phyloP scores from a whole-genome alignment of 2,888 invertebrate genomes.

The Amaurobius ferox region DNA sequence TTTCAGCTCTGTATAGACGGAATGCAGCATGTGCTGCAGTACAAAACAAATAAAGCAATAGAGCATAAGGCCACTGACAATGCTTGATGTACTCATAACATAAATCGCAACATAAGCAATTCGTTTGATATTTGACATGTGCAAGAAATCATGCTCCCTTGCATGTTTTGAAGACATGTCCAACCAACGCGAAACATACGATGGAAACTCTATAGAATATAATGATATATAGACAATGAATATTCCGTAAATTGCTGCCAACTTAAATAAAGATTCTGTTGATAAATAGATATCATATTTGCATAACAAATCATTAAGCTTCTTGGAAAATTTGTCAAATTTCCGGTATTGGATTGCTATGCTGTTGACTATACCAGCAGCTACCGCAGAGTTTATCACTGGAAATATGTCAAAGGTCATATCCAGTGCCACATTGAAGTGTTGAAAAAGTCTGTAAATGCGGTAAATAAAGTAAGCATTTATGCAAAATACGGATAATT shows the following conservation, averaged over 20 bases:
- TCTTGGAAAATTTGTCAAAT: conserved; percentile 32
- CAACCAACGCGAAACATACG: conserved; percentile 44
- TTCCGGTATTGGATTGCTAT: conserved; percentile 27
- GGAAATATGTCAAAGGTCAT: conserved; percentile 48
- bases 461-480: conserved; percentile 49
- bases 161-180: conserved; percentile 13
- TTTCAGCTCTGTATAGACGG: conserved; percentile 26
- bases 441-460: conserved; percentile 24
- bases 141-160: conserved; percentile 17
- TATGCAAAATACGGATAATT: not conserved
- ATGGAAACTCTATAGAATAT: conserved; percentile 33
- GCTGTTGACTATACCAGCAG: conserved; percentile 41
- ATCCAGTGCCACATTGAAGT: too few species aligned
- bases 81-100: conserved; percentile 28
- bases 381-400: conserved; percentile 42
- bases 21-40: conserved; percentile 22
- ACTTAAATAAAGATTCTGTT: not conserved
- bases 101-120: conserved; percentile 32
- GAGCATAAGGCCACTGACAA: conserved; percentile 37
- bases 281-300: not conserved
- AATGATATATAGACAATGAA: conserved; percentile 21
- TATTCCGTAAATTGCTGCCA: conserved; percentile 11
- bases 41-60: conserved; percentile 42
- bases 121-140: not conserved
- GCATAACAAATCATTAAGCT: not conserved